Base-by-base conservation (phyloP, 2,797 vertebrate species). In the Alauda arvensis region DNA sequence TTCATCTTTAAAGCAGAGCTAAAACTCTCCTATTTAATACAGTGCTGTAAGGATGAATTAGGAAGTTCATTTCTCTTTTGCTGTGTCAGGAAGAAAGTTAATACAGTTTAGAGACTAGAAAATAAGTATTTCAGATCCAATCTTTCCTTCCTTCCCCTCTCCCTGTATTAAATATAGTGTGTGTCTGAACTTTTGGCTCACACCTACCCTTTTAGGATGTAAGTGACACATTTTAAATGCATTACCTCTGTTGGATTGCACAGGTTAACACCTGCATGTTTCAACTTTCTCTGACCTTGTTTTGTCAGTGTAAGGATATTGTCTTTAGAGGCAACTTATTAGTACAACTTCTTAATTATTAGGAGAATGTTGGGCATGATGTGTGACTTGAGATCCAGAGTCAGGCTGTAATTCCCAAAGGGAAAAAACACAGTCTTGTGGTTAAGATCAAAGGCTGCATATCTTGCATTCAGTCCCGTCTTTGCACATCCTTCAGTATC, bases 11-110 rank as follows among this genome's bases (percentile, higher is more conserved):
- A 83, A 90, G 77, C 29, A 31, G 55, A 75, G 26, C 77, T 80
- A 49, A 83, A 91, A 56, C 46, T 80, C 85, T 55, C 15, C 52
- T 90, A 9, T 71, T 93, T 90, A 83, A 68, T 93, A 57, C n/a
- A 61, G 48, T 79, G 46, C 29, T 82, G 34, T 57, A 28, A 87
- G 48, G 59, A 71, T 92, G 85, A 77, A 82, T 90, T 59, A 87
- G 83, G 62, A 82, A 21, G 37, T 82, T 89, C 0, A 16, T 88
- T 88, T 89, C 34, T 63, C 66, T 82, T 89, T 76, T 78, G 53
- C 86, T 88, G 40, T 84, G 40, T 88, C 72, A 86, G 85, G 65
- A 94, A 61, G 43, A 52, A 25, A 68, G 51, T 75, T 91, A 83
- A 83, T 75, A 24, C 25, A 24, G 21, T 74, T 83, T 88, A 86